These are phyloP conservation scores for roundworm (Caenorhabditis elegans) DNA, from an alignment of 1,140 invertebrate species.

Conservation along the genomic window DNA sequence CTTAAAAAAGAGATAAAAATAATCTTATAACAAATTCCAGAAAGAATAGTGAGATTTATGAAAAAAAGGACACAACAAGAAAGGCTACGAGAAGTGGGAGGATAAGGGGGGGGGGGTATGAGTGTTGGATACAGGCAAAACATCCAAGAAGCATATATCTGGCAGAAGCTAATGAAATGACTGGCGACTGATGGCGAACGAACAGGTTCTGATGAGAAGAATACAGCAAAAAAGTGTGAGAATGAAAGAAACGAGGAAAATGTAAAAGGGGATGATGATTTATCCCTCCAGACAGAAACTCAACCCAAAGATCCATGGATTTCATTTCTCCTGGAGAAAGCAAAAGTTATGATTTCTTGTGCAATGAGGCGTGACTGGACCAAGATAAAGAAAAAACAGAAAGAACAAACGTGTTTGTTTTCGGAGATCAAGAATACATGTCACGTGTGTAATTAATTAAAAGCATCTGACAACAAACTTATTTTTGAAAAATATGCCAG, in stretches of 20 bases:
- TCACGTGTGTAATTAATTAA: no score
- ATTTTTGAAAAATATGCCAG: no score
- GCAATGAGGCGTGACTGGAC: constrained; percentile 1
- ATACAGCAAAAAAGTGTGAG: constrained; percentile 31
- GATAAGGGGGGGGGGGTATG: not conserved
- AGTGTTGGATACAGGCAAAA: not conserved
- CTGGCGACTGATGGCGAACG: not conserved
- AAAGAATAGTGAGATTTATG: not conserved
- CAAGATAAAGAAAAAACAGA: no score
- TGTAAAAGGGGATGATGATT: not conserved
- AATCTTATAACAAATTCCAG: no score
- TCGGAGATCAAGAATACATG: no score
- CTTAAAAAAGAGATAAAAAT: not conserved
- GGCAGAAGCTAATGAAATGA: constrained; percentile 27
- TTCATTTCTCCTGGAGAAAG: not conserved
- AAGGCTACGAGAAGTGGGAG: not conserved
- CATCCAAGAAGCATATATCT: constrained; percentile 18
- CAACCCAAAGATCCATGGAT: not conserved
- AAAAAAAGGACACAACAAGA: not conserved
- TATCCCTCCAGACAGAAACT: not conserved
- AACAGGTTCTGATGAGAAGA: constrained; percentile 27
- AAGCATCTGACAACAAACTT: no score
- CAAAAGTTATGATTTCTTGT: constrained; percentile 8
- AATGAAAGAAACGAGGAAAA: not conserved
- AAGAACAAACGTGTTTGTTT: not conserved